Evolutionary conservation across 2,797 vertebrate genomes (phyloP), one percentile per base, ranked within the genome.

Genomic region (Lacerta viridis): DNA sequence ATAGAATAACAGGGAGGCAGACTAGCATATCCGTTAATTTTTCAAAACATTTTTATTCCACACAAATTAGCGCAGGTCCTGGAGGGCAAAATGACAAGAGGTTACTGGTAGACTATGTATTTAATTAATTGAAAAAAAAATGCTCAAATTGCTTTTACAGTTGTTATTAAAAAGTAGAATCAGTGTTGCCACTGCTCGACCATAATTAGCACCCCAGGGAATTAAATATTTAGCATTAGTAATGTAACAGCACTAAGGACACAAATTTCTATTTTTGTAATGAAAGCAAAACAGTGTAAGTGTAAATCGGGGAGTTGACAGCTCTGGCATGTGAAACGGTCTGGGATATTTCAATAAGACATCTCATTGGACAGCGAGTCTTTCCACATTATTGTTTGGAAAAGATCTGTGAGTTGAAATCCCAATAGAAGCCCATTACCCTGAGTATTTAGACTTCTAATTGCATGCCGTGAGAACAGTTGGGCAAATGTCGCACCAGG

Each of bases 201-300:
- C 98, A 97, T 99, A 99, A 99, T 99, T 99, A 99, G 98, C 97
- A 98, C 99, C 98, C 98, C 1, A 0, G 98, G 98, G 99, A 99
- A 98, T 99, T 98, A 98, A 98, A 99, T 99, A 99, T 99, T 99
- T 99, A 99, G 98, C 98, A 99, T 99, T 99, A 98, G 98, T 99
- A 98, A 98, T 98, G 98, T 99, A 98, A 98, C 98, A 98, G 98
- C 98, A 98, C 98, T 98, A 98, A 98, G 98, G 98, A 99, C 98
- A 99, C 98, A 99, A 98, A 99, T 99, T 99, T 99, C 98, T 99
- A 98, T 99, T 99, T 99, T 99, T 98, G 98, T 98, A 98, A 98
- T 98, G 98, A 99, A 99, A 98, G 98, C 96, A 93, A 97, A 97
- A 96, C 97, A 97, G 98, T 98, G 97, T 98, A 98, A 98, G 98